Evolutionary conservation across 2,797 vertebrate genomes (phyloP).

Genomic region (Fistularia commersonii): DNA sequence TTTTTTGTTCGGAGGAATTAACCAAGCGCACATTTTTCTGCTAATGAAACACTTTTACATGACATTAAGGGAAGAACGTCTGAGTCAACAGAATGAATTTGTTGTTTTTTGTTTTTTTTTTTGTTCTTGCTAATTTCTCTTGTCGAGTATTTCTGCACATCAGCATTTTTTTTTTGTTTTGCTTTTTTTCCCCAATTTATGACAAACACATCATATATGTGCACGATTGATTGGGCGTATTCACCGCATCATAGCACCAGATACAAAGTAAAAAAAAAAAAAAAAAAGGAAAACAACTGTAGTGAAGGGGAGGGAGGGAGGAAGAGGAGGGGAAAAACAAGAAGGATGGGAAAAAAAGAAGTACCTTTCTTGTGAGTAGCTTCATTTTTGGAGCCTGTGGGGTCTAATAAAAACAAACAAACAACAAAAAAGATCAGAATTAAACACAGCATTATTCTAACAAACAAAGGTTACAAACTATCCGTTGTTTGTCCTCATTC

Average conservation of each 20-base stretch:
- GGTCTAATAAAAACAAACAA: conserved; percentile 84
- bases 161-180: too few relatives aligned
- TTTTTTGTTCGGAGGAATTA: too few relatives aligned
- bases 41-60: conserved; percentile 16
- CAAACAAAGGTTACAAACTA: conserved; percentile 65
- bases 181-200: too few relatives aligned
- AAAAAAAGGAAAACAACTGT: conserved; percentile 41
- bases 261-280: too few relatives aligned
- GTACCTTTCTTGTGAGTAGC: conserved; percentile 86
- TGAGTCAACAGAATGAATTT: too few relatives aligned
- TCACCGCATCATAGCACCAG: too few relatives aligned
- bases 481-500: conserved; percentile 69
- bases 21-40: conserved; percentile 1
- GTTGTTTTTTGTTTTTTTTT: too few relatives aligned
- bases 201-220: too few relatives aligned
- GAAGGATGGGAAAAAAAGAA: conserved; percentile 55
- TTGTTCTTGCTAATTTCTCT: too few relatives aligned
- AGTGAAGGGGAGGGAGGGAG: conserved; percentile 31
- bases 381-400: conserved; percentile 83
- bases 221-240: conserved; percentile 25
- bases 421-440: conserved; percentile 83
- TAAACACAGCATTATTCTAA: conserved; percentile 81
- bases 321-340: conserved; percentile 13
- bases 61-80: too few relatives aligned
- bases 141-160: too few relatives aligned